Conservation (phyloP, 2,888 invertebrate genomes). For the Argyresthia albistria region DNA sequence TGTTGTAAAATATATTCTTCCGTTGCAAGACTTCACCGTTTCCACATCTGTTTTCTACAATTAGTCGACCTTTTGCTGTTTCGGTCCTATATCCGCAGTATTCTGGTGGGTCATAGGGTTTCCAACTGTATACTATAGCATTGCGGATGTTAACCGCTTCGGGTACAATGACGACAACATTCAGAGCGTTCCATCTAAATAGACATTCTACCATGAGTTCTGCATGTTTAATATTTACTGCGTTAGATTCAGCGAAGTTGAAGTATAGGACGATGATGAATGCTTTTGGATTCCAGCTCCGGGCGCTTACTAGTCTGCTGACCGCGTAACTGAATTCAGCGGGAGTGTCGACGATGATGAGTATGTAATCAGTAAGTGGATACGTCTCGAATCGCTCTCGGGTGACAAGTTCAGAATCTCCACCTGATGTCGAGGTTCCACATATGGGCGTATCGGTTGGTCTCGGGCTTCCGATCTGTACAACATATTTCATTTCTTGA, state of each 20-base stretch:
- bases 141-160: slow-evolving; percentile 29
- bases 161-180: slow-evolving; percentile 37
- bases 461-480: slow-evolving; percentile 29
- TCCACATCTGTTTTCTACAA: slow-evolving; percentile 35
- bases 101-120: slow-evolving; percentile 47
- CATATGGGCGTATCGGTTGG: slow-evolving; percentile 25
- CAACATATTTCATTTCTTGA: slow-evolving; percentile 20
- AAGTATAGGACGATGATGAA: slow-evolving; percentile 42
- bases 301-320: slow-evolving; percentile 30
- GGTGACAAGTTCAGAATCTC: slow-evolving; percentile 13
- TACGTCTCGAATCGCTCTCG: slow-evolving; percentile 25
- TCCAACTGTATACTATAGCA: slow-evolving; percentile 42
- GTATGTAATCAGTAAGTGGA: slow-evolving; percentile 32
- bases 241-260: slow-evolving; percentile 18
- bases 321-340: slow-evolving; percentile 32
- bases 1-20: slow-evolving; percentile 25
- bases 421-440: slow-evolving; percentile 15
- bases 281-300: slow-evolving; percentile 53
- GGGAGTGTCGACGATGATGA: slow-evolving; percentile 36
- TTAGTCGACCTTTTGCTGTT: slow-evolving; percentile 33
- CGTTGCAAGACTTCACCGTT: slow-evolving; percentile 27
- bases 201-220: slow-evolving; percentile 42
- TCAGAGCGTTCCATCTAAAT: slow-evolving; percentile 40
- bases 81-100: slow-evolving; percentile 50
- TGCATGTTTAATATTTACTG: slow-evolving; percentile 18